phyloP scores from a whole-genome alignment of 2,888 invertebrate genomes.

The Asteroscopus sphinx region DNA sequence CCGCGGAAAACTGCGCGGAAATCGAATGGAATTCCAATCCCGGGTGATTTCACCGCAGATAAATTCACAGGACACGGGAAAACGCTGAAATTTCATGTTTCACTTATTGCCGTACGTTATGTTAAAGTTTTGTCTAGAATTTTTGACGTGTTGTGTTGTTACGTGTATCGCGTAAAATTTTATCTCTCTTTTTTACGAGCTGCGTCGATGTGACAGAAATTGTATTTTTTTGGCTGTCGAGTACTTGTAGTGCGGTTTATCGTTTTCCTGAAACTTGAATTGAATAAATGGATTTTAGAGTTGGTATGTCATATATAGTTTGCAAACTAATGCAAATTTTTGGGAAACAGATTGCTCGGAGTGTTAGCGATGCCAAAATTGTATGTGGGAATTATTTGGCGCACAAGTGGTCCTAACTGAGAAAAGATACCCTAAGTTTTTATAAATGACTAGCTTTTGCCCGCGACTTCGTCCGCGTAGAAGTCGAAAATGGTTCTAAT shows the following conservation, averaged over 20 bases:
- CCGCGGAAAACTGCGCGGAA: conserved; percentile 72
- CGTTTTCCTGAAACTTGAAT: conserved; percentile 9
- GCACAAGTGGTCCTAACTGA: neutral
- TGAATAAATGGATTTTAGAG: conserved; percentile 9
- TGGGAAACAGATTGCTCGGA: neutral
- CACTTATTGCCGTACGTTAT: conserved; percentile 53
- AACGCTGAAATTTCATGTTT: conserved; percentile 51
- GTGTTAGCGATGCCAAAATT: neutral
- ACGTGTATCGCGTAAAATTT: conserved; percentile 51
- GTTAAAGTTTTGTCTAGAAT: conserved; percentile 59
- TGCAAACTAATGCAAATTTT: neutral
- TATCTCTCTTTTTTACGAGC: conserved; percentile 55
- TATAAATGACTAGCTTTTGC: too few relatives aligned
- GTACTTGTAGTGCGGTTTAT: conserved; percentile 31
- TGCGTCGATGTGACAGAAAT: conserved; percentile 38
- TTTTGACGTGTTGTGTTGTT: conserved; percentile 39
- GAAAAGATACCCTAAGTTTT: too few relatives aligned
- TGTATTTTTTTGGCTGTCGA: conserved; percentile 28
- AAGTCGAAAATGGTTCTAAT: too few relatives aligned
- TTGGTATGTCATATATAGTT: conserved; percentile 9
- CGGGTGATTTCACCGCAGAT: conserved; percentile 63
- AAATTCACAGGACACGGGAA: conserved; percentile 47
- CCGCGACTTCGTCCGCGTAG: too few relatives aligned
- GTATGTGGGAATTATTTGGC: neutral
- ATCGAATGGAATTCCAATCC: conserved; percentile 75